Conservation (phyloP, 2,797 vertebrate species). For the Sorex maritimensis region DNA sequence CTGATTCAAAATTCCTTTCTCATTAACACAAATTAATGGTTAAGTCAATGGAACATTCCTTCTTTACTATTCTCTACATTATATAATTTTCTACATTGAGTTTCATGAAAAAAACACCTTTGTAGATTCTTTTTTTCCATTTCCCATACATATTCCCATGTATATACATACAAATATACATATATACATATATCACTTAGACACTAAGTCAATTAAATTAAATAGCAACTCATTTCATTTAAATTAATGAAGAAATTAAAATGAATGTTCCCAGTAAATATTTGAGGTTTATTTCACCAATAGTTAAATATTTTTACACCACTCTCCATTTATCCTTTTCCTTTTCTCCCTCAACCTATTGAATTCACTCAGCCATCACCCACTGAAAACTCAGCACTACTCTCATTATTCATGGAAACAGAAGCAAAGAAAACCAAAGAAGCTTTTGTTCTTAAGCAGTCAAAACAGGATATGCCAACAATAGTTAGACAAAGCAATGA, state of each 20-base stretch:
- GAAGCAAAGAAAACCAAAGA: constrained; percentile 50
- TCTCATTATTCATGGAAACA: constrained; percentile 72
- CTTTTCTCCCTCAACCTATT: background rate
- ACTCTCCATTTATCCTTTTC: background rate
- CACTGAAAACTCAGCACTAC: constrained; percentile 16
- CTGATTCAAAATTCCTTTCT: background rate
- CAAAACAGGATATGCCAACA: constrained; percentile 78
- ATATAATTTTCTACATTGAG: background rate
- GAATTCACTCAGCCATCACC: constrained; percentile 26
- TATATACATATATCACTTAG: too few species aligned
- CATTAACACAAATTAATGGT: background rate
- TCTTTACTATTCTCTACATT: background rate
- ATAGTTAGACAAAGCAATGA: constrained; percentile 29
- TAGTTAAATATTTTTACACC: constrained; percentile 21
- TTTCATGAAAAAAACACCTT: background rate
- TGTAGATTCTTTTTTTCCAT: background rate
- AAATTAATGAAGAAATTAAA: constrained; percentile 42
- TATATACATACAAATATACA: too few species aligned
- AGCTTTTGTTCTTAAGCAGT: constrained; percentile 75
- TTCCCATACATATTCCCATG: background rate
- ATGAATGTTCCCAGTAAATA: constrained; percentile 22
- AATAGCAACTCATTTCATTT: constrained; percentile 47
- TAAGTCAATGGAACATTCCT: background rate
- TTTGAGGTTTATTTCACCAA: constrained; percentile 39
- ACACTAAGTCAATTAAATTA: background rate